These are phyloP conservation scores for Serilophus lunatus DNA, from an alignment of 2,113 vertebrate genomes.

Conservation along the genomic window DNA sequence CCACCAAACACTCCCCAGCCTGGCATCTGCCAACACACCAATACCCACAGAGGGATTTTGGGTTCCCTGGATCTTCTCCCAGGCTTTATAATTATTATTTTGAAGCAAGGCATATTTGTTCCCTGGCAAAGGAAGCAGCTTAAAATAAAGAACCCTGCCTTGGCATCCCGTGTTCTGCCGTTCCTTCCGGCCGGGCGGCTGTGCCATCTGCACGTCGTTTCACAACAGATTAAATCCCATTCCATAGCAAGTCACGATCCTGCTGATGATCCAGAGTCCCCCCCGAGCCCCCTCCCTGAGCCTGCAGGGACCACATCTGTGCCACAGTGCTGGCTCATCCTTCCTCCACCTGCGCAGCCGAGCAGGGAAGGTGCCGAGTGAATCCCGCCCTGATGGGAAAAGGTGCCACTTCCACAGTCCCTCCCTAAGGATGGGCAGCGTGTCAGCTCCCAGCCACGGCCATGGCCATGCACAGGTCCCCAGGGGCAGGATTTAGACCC, in stretches of 20 bases:
- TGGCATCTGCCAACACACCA: background rate
- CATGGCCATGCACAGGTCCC: rapidly evolving
- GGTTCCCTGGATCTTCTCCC: slow-evolving; percentile 15
- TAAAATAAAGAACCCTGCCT: slow-evolving; percentile 26
- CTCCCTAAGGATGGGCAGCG: background rate
- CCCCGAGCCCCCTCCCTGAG: rapidly evolving
- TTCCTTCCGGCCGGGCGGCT: background rate
- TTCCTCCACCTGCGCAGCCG: background rate
- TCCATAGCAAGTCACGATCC: background rate
- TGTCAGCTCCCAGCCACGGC: background rate
- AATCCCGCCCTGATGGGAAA: background rate
- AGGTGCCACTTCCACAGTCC: background rate
- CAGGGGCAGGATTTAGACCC: background rate
- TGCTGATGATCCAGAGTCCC: background rate
- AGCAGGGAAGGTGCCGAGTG: background rate
- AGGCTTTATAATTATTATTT: background rate
- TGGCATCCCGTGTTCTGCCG: background rate
- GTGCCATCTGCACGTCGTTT: slow-evolving; percentile 15
- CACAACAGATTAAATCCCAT: background rate
- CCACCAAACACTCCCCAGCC: background rate
- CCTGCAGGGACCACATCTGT: background rate
- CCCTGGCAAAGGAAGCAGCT: slow-evolving; percentile 22
- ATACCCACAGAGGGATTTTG: background rate
- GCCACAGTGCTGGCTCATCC: background rate
- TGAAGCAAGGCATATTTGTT: slow-evolving; percentile 17